phyloP scores from a whole-genome alignment of 2,888 invertebrate species.

The Trilocha varians region DNA sequence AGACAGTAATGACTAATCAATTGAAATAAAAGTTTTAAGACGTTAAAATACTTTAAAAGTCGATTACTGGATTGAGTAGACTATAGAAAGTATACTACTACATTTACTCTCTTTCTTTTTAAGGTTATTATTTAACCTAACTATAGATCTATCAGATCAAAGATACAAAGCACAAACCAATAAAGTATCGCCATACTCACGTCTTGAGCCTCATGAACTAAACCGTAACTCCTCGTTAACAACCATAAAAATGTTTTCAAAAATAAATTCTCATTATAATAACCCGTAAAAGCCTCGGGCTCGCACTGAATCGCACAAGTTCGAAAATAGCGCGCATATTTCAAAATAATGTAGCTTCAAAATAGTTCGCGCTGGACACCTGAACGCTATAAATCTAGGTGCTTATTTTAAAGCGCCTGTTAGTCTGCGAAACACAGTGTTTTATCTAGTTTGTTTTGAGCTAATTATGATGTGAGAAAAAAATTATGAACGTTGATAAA shows the following conservation, averaged over 20 bases:
- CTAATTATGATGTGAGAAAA: not conserved
- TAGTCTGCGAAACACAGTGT: not conserved
- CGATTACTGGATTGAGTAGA: not conserved
- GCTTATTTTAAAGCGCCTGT: constrained; percentile 15
- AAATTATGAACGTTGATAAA: too few relatives aligned
- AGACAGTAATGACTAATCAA: not conserved
- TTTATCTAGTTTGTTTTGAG: not conserved
- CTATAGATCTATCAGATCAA: too few relatives aligned
- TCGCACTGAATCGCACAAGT: constrained; percentile 25
- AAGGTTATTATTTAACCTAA: too few relatives aligned
- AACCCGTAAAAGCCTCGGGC: not conserved
- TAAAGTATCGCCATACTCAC: too few relatives aligned
- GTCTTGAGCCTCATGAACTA: too few relatives aligned
- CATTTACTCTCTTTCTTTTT: too few relatives aligned
- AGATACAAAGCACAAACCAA: too few relatives aligned
- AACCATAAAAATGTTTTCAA: too few relatives aligned
- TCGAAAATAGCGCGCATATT: constrained; percentile 24
- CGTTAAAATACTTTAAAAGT: not conserved
- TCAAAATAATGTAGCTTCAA: constrained; percentile 4
- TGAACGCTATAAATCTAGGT: constrained; percentile 34
- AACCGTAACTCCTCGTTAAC: too few relatives aligned
- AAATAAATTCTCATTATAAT: too few relatives aligned
- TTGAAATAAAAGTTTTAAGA: not conserved
- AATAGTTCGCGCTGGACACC: constrained; percentile 22
- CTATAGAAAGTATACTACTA: too few relatives aligned